Base-by-base conservation (phyloP, 2,797 vertebrate species). In the Rhinogobio ventralis region DNA sequence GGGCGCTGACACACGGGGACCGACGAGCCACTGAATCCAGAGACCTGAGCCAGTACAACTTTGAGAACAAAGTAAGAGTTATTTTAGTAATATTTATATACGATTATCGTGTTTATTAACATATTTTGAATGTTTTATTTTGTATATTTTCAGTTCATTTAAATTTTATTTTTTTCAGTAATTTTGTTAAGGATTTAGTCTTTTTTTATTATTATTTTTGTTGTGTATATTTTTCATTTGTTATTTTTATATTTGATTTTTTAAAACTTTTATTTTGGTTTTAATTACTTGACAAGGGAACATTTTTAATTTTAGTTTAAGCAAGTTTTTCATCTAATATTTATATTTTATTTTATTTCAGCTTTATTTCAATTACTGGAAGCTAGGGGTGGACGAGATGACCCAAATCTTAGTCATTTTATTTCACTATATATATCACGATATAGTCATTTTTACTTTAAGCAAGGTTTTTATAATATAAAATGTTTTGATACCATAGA, bases 41-140 rank as follows among this genome's bases (percentile, higher is more conserved):
- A 81, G 98, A 99, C 90, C 94, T 99, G 91, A 99, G 98, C 97
- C 99, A 99, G 91, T 99, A 99, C 94, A 99, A 99, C 90, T 99
- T 99, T 64, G 98, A 99, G 91, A 99, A 99, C 91, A 99, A 99
- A 97, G 98, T 99, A 89, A 30, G 62, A 30, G 25, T 28, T 46
- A 46, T 28, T 49, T 72, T 72, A 72, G n/a, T 28, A 0, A 19
- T 28, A 28, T 17, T 17, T 46, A 28, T 46, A 10, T 25, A 49
- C 69, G 28, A 28, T 49, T 49, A 19, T 28, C 19, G 14, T 2
- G 14, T 72, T 45, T n/a, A n/a, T 71, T 45, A 0, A 25, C 9
- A 45, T 71, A 53, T 20, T 72, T 72, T 17, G 0, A 25, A 25
- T 45, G 4, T 7, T 69, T 66, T 36, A 36, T 36, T 36, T 30